Base-by-base conservation (phyloP, 2,113 vertebrate species). In the Cryptotis parvus region DNA sequence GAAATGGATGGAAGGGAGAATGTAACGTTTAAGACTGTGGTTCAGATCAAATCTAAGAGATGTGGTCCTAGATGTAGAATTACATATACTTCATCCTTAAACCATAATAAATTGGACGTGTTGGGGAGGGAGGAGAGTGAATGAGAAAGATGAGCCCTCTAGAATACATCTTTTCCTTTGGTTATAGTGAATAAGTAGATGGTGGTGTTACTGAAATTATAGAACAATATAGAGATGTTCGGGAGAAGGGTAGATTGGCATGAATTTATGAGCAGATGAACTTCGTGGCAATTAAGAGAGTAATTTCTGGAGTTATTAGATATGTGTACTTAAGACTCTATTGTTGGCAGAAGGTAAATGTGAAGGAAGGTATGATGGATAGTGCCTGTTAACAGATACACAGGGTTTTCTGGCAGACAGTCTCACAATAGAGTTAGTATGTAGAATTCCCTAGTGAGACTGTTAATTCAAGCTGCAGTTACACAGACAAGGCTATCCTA, bases 291-390 rank as follows among this genome's bases (percentile, higher is more conserved):
- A 52, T 6, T 85, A 31, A 14, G n/a, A 72, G 26, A 69, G 41
- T 69, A 33, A 49, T 82, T n/a, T 49, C 77, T 58, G 72, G 33
- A 90, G 92, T 9, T 83, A 31, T 85, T 37, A 20, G 24, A 90
- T 29, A 33, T 89, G 45, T 49, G 45, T n/a, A 65, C n/a, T n/a
- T n/a, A n/a, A n/a, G n/a, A n/a, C n/a, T n/a, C n/a, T n/a, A n/a
- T n/a, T n/a, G n/a, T n/a, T n/a, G n/a, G n/a, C n/a, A n/a, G n/a
- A n/a, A n/a, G n/a, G n/a, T n/a, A n/a, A n/a, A n/a, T n/a, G n/a
- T n/a, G n/a, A n/a, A n/a, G n/a, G n/a, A n/a, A n/a, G n/a, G n/a
- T n/a, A n/a, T n/a, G n/a, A n/a, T n/a, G n/a, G n/a, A n/a, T n/a
- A n/a, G n/a, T n/a, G n/a, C n/a, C n/a, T n/a, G n/a, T n/a, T n/a